Conservation (phyloP, 2,113 vertebrate genomes). For the Thunnus thynnus region DNA sequence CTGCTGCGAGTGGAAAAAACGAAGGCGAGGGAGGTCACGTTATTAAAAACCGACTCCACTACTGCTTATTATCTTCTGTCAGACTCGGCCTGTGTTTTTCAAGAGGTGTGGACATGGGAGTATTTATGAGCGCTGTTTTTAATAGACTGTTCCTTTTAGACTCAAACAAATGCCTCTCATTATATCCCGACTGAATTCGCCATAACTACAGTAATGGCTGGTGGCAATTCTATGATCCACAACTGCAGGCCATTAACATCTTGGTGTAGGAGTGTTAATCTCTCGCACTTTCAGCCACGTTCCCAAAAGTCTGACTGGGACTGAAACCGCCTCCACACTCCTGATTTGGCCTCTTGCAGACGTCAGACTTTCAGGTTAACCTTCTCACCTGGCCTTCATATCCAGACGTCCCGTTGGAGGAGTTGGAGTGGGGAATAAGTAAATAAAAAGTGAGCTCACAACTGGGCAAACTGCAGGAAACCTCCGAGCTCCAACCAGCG, state of each 20-base stretch:
- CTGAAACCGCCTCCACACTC: background rate
- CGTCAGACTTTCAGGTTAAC: slow-evolving; percentile 2
- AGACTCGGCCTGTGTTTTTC: slow-evolving; percentile 63
- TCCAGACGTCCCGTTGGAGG: slow-evolving; percentile 48
- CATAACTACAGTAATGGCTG: slow-evolving; percentile 57
- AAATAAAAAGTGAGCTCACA: slow-evolving; percentile 69
- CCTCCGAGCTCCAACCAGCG: slow-evolving; percentile 47
- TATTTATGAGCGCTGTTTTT: slow-evolving; percentile 79
- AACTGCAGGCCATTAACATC: slow-evolving; percentile 46
- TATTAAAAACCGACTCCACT: slow-evolving; percentile 67
- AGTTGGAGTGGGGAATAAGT: slow-evolving; percentile 66
- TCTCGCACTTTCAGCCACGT: slow-evolving; percentile 24
- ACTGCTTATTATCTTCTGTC: slow-evolving; percentile 73
- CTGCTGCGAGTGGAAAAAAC: slow-evolving; percentile 45
- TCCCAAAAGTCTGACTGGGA: slow-evolving; percentile 8
- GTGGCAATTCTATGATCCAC: slow-evolving; percentile 54
- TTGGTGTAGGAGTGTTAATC: slow-evolving; percentile 50
- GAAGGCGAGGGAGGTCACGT: slow-evolving; percentile 58
- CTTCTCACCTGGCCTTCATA: slow-evolving; percentile 52
- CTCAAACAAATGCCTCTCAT: slow-evolving; percentile 72
- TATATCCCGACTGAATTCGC: slow-evolving; percentile 64
- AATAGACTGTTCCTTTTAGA: slow-evolving; percentile 65
- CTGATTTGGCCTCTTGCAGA: background rate
- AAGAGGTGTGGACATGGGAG: slow-evolving; percentile 77
- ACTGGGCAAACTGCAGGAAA: slow-evolving; percentile 60